These are phyloP conservation scores for Meiosimyza decipiens DNA, from an alignment of 2,888 invertebrate genomes.

Conservation along the genomic window DNA sequence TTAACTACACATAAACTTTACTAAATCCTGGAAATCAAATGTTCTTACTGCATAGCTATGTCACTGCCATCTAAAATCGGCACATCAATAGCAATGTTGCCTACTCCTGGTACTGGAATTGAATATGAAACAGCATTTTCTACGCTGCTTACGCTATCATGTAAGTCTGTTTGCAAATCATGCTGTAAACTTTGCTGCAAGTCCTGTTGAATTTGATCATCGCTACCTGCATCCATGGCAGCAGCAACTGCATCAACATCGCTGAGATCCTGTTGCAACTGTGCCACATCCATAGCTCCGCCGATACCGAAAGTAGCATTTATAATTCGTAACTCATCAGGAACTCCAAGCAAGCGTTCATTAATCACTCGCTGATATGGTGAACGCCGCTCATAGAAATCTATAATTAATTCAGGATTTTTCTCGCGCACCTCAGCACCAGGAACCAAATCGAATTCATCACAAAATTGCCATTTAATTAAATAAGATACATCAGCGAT, in stretches of 20 bases:
- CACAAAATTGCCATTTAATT: slow-evolving; percentile 84
- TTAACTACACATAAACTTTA: no score
- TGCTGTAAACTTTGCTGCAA: slow-evolving; percentile 30
- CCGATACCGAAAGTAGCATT: slow-evolving; percentile 43
- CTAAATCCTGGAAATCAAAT: no score
- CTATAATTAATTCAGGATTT: slow-evolving; percentile 73
- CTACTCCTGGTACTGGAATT: slow-evolving; percentile 61
- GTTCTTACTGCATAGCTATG: slow-evolving; percentile 1
- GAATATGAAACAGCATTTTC: slow-evolving; percentile 59
- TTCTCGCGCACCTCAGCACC: slow-evolving; percentile 73
- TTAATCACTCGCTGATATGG: slow-evolving; percentile 60
- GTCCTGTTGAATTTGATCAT: slow-evolving; percentile 32
- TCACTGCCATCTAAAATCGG: slow-evolving; percentile 49
- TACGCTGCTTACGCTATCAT: slow-evolving; percentile 40
- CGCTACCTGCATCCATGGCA: not conserved
- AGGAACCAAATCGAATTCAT: slow-evolving; percentile 75
- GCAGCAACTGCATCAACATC: not conserved
- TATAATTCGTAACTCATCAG: slow-evolving; percentile 55
- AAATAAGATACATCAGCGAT: slow-evolving; percentile 89
- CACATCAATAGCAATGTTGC: slow-evolving; percentile 59
- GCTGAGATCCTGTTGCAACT: not conserved
- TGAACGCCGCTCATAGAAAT: slow-evolving; percentile 72
- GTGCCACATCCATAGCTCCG: slow-evolving; percentile 26
- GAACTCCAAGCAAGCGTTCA: slow-evolving; percentile 58
- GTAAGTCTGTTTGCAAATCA: slow-evolving; percentile 19